phyloP scores from a whole-genome alignment of 1,140 invertebrate genomes.

The Brachionus manjavacas region DNA sequence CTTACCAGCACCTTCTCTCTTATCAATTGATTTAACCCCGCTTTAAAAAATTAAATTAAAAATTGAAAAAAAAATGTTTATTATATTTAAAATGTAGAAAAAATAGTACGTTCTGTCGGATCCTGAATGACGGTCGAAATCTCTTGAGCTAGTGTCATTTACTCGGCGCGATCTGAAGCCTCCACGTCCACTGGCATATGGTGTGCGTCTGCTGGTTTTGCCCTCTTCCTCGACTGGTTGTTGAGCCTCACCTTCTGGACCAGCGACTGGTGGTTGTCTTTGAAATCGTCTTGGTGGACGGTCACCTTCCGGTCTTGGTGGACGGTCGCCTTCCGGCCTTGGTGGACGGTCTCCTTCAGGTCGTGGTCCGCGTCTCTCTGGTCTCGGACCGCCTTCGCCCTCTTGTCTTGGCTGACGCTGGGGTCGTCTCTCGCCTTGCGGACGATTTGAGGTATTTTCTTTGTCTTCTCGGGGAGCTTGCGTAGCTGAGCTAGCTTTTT shows the following conservation, averaged over 20 bases:
- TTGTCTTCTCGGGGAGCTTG: slow-evolving; percentile 27
- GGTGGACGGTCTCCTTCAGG: neutral
- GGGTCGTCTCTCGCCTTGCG: neutral
- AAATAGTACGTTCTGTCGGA: slow-evolving; percentile 16
- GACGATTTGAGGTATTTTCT: slow-evolving; percentile 26
- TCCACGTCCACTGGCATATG: neutral
- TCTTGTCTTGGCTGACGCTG: neutral
- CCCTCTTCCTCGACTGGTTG: neutral
- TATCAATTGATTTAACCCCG: slow-evolving; percentile 29
- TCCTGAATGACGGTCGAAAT: slow-evolving; percentile 41
- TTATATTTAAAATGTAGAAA: too few relatives aligned
- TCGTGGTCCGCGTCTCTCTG: neutral
- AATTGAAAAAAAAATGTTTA: neutral
- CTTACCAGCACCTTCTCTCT: slow-evolving; percentile 39
- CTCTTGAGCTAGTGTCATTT: neutral
- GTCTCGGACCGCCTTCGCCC: slow-evolving; percentile 5
- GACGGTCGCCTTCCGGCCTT: neutral
- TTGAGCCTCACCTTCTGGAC: slow-evolving; percentile 6
- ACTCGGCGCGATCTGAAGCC: neutral
- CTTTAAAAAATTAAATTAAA: neutral
- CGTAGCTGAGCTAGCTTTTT: neutral
- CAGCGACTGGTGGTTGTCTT: neutral
- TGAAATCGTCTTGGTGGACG: slow-evolving; percentile 24
- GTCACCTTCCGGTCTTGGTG: slow-evolving; percentile 8
- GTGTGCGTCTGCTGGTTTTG: neutral